These are phyloP conservation scores for Ceratothoa steindachneri DNA, from an alignment of 2,888 invertebrate species.

Conservation along the genomic window DNA sequence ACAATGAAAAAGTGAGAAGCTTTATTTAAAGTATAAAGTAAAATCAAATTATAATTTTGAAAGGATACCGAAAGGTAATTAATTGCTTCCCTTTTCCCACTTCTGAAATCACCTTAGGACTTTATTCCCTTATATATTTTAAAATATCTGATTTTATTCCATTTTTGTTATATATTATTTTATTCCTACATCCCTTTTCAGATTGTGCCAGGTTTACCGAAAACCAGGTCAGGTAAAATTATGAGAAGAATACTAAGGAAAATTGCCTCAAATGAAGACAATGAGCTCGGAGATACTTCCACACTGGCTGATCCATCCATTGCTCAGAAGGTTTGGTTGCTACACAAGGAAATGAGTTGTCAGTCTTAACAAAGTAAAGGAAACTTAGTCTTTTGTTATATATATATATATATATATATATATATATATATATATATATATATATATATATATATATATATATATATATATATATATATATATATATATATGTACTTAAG, in stretches of 20 bases:
- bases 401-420: background rate
- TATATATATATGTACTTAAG: background rate
- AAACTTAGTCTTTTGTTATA: too few relatives aligned
- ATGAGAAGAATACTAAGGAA: constrained; percentile 57
- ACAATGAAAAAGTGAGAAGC: too few relatives aligned
- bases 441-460: background rate
- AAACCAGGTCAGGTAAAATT: constrained; percentile 58
- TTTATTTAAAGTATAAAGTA: too few relatives aligned
- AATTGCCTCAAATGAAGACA: constrained; percentile 52
- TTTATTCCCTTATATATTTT: background rate
- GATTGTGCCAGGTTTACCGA: constrained; percentile 52
- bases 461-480: background rate
- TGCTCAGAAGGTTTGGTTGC: constrained; percentile 39
- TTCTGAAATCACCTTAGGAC: too few relatives aligned
- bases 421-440: background rate
- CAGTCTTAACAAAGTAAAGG: background rate
- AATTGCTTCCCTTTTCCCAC: too few relatives aligned
- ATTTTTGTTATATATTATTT: background rate
- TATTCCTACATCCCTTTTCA: background rate
- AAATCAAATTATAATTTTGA: too few relatives aligned
- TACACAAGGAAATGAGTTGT: constrained; percentile 6
- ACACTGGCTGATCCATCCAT: constrained; percentile 49
- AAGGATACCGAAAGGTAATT: too few relatives aligned
- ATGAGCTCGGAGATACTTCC: constrained; percentile 48
- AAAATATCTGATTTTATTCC: background rate